Evolutionary conservation across 1,140 invertebrate species (phyloP), one percentile per base, ranked within the genome.

Genomic region (Papilio dardanus): DNA sequence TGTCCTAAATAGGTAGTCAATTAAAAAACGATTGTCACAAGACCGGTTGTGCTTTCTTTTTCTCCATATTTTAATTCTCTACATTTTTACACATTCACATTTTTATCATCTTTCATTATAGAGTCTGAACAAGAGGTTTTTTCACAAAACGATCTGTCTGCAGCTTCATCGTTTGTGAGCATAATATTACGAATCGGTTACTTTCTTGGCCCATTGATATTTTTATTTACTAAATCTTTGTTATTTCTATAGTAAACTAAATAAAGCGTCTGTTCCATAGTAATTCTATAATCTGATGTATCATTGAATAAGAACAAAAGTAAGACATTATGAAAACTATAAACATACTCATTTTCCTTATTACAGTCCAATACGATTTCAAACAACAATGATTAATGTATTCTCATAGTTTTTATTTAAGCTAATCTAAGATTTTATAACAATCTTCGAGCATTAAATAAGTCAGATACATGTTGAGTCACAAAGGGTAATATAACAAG

Each of bases 1-100:
- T 24, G n/a, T 40, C n/a, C 31, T 40, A 24, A 37, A 69, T 37
- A 21, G 19, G n/a, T 14, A 68, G 66, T 35, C 66, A 68, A 68
- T 68, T 68, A 68, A 31, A 35, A 21, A 68, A 24, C 66, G 66
- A 68, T 68, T 68, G 30, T 65, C 31, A 4, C 28, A 40, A 16
- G 4, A 68, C 67, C 67, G 67, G 67, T 42, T 69, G 14, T 42
- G 21, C 67, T 69, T 69, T 69, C 35, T 40, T 69, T 42, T 69
- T 40, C 12, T 19, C 5, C 14, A 66, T 67, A 8, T 7, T 67
- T 10, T 35, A 33, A 4, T 35, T 30, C 7, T 66, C 10, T 19
- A 35, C 16, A 67, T 62, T 21, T 62, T 62, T 28, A 62, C 54
- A 62, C 54, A 62, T 28, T 24, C 1, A 62, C 54, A 62, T 28